Conservation (phyloP, 2,113 vertebrate genomes). For the Rana temporaria region DNA sequence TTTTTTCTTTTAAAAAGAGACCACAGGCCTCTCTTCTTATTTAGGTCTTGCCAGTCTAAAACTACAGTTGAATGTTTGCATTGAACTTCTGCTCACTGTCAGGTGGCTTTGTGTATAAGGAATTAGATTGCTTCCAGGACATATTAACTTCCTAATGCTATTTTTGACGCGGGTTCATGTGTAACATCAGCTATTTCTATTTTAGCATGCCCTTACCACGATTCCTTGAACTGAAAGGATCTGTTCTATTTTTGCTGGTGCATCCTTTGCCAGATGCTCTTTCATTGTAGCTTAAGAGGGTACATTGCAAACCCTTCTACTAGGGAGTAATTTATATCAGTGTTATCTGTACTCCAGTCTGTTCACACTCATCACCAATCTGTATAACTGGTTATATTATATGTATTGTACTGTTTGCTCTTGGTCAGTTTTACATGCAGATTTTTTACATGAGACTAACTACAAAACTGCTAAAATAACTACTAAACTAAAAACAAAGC, state of each 20-base stretch:
- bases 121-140: conserved; percentile 28
- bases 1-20: not conserved
- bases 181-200: conserved; percentile 48
- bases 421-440: no score
- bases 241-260: conserved; percentile 36
- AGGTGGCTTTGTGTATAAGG: conserved; percentile 35
- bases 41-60: not conserved
- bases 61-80: not conserved
- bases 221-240: conserved; percentile 9
- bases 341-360: no score
- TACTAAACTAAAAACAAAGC: no score
- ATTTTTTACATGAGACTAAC: no score
- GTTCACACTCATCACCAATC: no score
- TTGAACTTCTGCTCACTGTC: conserved; percentile 10
- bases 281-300: conserved; percentile 12
- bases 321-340: not conserved
- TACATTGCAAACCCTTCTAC: not conserved
- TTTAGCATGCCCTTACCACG: conserved; percentile 19
- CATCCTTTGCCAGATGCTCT: conserved; percentile 22
- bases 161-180: conserved; percentile 29
- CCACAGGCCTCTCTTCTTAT: not conserved
- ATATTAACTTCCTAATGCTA: conserved; percentile 51
- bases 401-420: no score
- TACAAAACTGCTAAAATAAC: no score
- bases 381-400: no score